Evolutionary conservation across 2,113 vertebrate species (phyloP).

Genomic region (Hippocampus guttulatus): DNA sequence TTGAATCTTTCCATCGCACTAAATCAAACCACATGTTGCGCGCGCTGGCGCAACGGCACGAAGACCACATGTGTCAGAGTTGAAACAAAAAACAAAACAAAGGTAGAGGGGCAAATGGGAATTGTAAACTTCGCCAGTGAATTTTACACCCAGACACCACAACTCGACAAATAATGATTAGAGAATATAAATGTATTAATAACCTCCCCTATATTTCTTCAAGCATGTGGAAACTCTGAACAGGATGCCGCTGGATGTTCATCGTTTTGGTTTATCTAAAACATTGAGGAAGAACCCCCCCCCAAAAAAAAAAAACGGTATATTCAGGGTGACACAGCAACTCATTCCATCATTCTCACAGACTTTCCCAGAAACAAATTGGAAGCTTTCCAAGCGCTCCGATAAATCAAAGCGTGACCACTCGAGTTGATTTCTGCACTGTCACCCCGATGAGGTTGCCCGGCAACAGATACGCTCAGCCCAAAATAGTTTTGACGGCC

Average conservation of each 20-base stretch:
- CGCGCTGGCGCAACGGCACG: slow-evolving; percentile 30
- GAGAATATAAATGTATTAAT: too few species aligned
- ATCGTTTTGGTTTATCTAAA: neutral
- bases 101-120: neutral
- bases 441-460: neutral
- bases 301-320: neutral
- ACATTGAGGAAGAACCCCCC: neutral
- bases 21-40: slow-evolving; percentile 73
- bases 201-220: too few species aligned
- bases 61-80: slow-evolving; percentile 46
- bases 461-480: neutral
- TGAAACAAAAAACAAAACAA: neutral
- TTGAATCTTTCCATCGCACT: slow-evolving; percentile 55
- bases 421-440: neutral
- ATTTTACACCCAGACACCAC: neutral
- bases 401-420: neutral
- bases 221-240: too few species aligned
- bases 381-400: neutral
- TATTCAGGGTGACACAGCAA: neutral
- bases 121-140: neutral
- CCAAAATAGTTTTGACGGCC: neutral
- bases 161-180: neutral
- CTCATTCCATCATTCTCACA: neutral
- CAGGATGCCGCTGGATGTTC: too few species aligned
- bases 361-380: neutral